Base-by-base conservation (phyloP, 1,140 invertebrate genomes). In the Argopecten irradians region DNA sequence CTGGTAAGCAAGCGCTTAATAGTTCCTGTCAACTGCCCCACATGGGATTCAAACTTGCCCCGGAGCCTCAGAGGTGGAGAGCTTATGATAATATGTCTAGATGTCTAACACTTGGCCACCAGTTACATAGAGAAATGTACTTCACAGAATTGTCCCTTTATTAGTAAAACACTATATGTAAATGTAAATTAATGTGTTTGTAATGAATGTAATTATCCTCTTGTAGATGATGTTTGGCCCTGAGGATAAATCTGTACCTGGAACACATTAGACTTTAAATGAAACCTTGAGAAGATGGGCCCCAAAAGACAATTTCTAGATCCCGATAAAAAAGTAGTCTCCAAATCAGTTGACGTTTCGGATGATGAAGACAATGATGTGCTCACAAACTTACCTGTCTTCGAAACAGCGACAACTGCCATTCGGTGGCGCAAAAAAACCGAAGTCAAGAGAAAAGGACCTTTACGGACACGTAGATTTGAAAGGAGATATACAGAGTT, bases 401-500 rank as follows among this genome's bases (percentile, higher is more conserved):
- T 71, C 3, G n/a, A 71, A 28, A 11, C 55, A 0, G 55, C 28
- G 2, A 11, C 55, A 71, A 28, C 55, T 16, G 55, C 55, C n/a
- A n/a, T 71, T 71, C 55, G 55, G 28, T 71, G 55, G 55, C 55
- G 55, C 5, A 71, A 71, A 11, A 71, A 28, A 71, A 71, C 55
- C 2, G 55, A 71, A 8, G n/a, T 28, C 55, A 71, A 71, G 55
- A 71, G 28, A 71, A 71, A 11, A n/a, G 55, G 22, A 7, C 5
- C 8, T 28, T 0, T 71, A 71, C 22, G 55, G n/a, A 71, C 55
- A 28, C 22, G 55, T 28, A 71, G n/a, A 34, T 90, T 90, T 88
- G 89, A 90, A 71, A 28, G 89, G 32, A 34, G 87, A 19, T 90
- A 90, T 41, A 90, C 89, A 36, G 89, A 90, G 87, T 41, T 90